Evolutionary conservation across 1,140 invertebrate species (phyloP).

Genomic region (Galendromus occidentalis): DNA sequence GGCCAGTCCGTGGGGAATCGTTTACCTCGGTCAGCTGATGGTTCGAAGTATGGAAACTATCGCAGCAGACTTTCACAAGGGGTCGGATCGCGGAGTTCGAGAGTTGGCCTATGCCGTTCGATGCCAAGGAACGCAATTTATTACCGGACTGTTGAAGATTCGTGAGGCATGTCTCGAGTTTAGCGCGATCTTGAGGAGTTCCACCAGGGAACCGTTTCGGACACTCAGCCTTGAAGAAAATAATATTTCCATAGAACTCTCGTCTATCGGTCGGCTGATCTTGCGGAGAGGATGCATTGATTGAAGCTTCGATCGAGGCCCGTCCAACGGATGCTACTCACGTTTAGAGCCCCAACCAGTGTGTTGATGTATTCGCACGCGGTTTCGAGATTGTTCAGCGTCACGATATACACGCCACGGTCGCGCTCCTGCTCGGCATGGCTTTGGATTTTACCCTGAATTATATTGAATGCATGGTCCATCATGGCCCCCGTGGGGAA

Average conservation of each 20-base stretch:
- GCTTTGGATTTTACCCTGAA: constrained; percentile 28
- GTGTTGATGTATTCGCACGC: constrained; percentile 73
- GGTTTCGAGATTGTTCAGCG: constrained; percentile 77
- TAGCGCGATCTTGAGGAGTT: constrained; percentile 17
- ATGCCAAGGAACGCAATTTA: constrained; percentile 51
- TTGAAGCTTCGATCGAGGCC: too few species aligned
- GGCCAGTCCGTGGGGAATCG: too few species aligned
- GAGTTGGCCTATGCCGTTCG: constrained; percentile 67
- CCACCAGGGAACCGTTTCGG: constrained; percentile 17
- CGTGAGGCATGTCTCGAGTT: constrained; percentile 33
- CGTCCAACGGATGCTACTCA: constrained; percentile 17
- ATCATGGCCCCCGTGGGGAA: constrained; percentile 70
- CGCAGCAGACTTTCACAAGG: constrained; percentile 61
- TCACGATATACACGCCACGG: constrained; percentile 33
- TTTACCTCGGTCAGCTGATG: constrained; percentile 59
- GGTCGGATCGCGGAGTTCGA: constrained; percentile 61
- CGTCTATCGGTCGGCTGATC: too few species aligned
- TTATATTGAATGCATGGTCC: constrained; percentile 39
- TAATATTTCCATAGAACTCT: constrained; percentile 11
- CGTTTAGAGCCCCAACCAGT: constrained; percentile 34
- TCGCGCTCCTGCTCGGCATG: background rate
- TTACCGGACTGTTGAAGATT: constrained; percentile 51
- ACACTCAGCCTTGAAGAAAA: constrained; percentile 41
- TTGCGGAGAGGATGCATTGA: too few species aligned
- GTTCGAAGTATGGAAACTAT: constrained; percentile 51